A percentile compares a stretch with the other conserved stretches of the same genome.
phyloP scores from a whole-genome alignment of 1,140 invertebrate genomes.

The Cepaea nemoralis region DNA sequence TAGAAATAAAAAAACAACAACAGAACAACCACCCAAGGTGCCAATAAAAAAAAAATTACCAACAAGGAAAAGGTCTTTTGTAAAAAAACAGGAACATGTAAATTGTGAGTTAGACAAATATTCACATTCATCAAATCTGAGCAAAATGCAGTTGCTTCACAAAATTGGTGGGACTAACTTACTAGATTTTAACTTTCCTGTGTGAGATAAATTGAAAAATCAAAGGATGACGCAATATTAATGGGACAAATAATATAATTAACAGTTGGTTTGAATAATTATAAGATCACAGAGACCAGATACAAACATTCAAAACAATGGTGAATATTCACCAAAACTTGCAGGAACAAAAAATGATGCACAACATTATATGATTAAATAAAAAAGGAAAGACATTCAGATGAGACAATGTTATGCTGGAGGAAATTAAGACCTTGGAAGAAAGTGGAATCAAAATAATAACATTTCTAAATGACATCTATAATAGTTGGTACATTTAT shows the following conservation, averaged over 20 bases:
- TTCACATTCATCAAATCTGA: neutral
- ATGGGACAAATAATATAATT: neutral
- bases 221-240: no score
- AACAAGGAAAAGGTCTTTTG: neutral
- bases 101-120: slow-evolving; percentile 21
- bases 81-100: neutral
- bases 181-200: slow-evolving; percentile 59
- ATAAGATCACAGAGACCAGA: neutral
- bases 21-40: neutral
- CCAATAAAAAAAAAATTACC: no score
- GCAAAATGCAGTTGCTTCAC: slow-evolving; percentile 14
- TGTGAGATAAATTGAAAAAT: slow-evolving; percentile 12
- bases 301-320: neutral
- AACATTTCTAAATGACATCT: no score
- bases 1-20: neutral
- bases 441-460: no score
- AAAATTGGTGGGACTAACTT: slow-evolving; percentile 42
- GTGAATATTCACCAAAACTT: no score
- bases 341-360: neutral
- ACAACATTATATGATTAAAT: no score
- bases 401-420: no score
- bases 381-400: no score
- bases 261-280: neutral
- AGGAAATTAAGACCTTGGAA: no score
- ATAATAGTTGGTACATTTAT: no score